Base-by-base conservation (phyloP, 2,888 invertebrate species). In the Venustoraphidia nigricollis region DNA sequence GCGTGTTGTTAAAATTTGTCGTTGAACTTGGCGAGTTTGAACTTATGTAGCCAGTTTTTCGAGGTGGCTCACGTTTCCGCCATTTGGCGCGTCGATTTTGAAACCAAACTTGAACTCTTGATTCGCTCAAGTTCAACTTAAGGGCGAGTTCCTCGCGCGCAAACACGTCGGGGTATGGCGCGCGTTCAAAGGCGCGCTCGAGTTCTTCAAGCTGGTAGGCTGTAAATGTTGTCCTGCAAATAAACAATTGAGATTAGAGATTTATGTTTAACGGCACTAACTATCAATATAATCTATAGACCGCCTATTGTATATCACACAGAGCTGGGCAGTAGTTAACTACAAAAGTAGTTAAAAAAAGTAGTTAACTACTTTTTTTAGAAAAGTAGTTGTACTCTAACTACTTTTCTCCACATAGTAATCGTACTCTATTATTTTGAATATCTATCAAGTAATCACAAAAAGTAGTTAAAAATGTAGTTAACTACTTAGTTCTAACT, bases 141-240 rank as follows among this genome's bases (percentile, higher is more conserved):
- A 92, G 73, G 45, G 95, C 95, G 49, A 95, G 70, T 63, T 94
- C 94, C 65, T 95, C 94, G 50, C 95, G 73, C 2, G 94, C 94
- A 61, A 94, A 94, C 1, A 95, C 93, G 65, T 95, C 95, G 0
- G 95, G 95, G 62, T 95, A 95, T 0, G 95, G 95, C 0, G 94
- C 95, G 36, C 93, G 75, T 63, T 95, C 92, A 62, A 95, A 95
- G 0, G 94, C 94, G 42, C 91, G 73, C 63, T 95, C 95, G 59
- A 95, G 66, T 60, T 94, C 92, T 63, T 94, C 93, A 52, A 95
- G 69, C 64, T 95, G 95, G 62, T 89, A 93, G 0, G 93, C 91
- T 6, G 94, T 94, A 62, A 95, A 95, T 8, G 95, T 95, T 2
- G 95, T 95, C 67, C 95, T 94, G 72, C 4, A 66, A 68, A 58